Evolutionary conservation across 2,113 vertebrate genomes (phyloP).

Genomic region (Electrona antarctica): DNA sequence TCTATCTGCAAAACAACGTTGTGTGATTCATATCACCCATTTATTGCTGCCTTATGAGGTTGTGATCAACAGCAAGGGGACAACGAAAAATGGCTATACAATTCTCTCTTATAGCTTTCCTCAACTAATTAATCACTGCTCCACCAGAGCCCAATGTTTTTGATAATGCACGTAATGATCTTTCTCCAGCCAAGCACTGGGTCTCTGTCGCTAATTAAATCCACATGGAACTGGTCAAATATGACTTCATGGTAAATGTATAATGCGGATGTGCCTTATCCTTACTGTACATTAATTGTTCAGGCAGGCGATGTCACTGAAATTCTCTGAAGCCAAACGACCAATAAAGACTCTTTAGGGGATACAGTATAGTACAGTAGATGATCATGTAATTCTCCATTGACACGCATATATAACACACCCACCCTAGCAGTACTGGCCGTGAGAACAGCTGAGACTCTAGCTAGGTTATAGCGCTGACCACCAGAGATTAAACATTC

Average conservation of each 20-base stretch:
- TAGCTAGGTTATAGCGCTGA: slow-evolving; percentile 42
- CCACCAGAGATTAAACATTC: slow-evolving; percentile 64
- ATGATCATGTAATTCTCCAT: slow-evolving; percentile 13
- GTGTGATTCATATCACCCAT: slow-evolving; percentile 15
- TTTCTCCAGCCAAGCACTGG: slow-evolving; percentile 2
- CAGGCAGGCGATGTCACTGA: neutral
- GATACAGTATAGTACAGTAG: neutral
- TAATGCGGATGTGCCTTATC: slow-evolving; percentile 15
- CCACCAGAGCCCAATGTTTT: slow-evolving; percentile 21
- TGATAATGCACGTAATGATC: slow-evolving; percentile 24
- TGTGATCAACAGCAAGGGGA: slow-evolving; percentile 22
- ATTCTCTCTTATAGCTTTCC: slow-evolving; percentile 13
- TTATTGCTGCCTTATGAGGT: slow-evolving; percentile 23
- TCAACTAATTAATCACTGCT: slow-evolving; percentile 13
- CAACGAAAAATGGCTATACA: slow-evolving; percentile 26
- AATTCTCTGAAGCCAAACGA: slow-evolving; percentile 3
- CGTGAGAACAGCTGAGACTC: slow-evolving; percentile 40
- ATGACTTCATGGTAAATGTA: slow-evolving; percentile 32
- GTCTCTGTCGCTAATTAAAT: slow-evolving; percentile 25
- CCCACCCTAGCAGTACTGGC: slow-evolving; percentile 36
- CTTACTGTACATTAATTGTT: slow-evolving; percentile 15
- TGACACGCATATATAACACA: slow-evolving; percentile 16
- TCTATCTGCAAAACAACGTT: slow-evolving; percentile 5
- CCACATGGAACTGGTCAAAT: slow-evolving; percentile 32
- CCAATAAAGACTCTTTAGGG: slow-evolving; percentile 4